Conservation (phyloP, 2,797 vertebrate species). For the Merluccius polli region DNA sequence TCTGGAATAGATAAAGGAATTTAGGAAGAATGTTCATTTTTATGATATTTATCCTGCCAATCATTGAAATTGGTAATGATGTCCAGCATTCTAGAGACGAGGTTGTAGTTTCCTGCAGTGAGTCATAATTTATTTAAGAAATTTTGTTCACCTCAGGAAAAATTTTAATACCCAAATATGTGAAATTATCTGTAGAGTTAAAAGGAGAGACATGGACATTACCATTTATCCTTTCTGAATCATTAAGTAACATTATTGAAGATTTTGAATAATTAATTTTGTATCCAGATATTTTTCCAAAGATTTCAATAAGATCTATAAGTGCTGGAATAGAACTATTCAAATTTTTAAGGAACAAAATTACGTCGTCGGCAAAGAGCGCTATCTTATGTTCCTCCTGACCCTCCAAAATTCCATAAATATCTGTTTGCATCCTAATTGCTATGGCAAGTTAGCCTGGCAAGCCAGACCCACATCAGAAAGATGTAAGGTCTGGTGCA, state of each 20-base stretch:
- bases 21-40: conserved; percentile 7
- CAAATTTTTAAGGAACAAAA: background rate
- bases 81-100: conserved; percentile 3
- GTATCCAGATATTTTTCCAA: conserved; percentile 16
- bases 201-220: background rate
- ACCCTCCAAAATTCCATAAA: conserved; percentile 3
- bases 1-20: conserved; percentile 25
- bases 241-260: conserved; percentile 11
- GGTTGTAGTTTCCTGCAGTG: background rate
- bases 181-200: no score
- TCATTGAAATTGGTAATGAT: background rate
- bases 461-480: no score
- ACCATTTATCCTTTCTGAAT: conserved; percentile 7
- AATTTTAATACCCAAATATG: no score
- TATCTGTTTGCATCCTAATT: conserved; percentile 9
- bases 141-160: no score
- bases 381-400: conserved; percentile 13
- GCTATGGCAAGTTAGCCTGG: no score
- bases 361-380: conserved; percentile 9
- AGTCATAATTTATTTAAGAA: no score
- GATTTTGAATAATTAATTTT: conserved; percentile 21
- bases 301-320: conserved; percentile 9
- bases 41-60: no score
- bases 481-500: no score
- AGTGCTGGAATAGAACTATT: background rate